These are phyloP conservation scores for Ophioninae sp. DNA, from an alignment of 2,888 invertebrate genomes.

Conservation along the genomic window DNA sequence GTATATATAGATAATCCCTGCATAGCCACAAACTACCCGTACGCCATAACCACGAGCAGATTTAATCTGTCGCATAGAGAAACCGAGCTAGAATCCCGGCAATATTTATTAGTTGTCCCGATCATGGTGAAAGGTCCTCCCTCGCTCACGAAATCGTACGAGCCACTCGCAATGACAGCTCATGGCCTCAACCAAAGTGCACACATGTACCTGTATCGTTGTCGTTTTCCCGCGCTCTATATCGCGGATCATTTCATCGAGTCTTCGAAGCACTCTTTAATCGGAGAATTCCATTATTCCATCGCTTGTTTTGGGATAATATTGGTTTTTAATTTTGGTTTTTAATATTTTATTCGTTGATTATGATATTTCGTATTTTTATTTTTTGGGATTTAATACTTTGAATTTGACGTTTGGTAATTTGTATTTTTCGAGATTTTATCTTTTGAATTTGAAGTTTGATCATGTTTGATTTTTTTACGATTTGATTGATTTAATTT, in stretches of 20 bases:
- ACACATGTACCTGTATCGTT: not conserved
- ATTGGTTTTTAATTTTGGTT: too few species aligned
- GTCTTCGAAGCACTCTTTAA: not conserved
- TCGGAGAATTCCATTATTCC: not conserved
- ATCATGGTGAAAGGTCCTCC: slow-evolving; percentile 70
- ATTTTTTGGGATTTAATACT: too few species aligned
- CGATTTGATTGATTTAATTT: too few species aligned
- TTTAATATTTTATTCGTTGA: too few species aligned
- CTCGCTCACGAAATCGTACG: slow-evolving; percentile 63
- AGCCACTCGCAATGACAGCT: slow-evolving; percentile 13
- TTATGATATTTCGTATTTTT: too few species aligned
- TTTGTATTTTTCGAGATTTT: not conserved
- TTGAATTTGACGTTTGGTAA: not conserved
- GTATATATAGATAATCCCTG: slow-evolving; percentile 13
- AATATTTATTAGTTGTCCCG: slow-evolving; percentile 67
- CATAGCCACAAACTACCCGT: slow-evolving; percentile 17
- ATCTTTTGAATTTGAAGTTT: too few species aligned
- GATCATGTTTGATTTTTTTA: too few species aligned
- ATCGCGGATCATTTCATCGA: slow-evolving; percentile 6
- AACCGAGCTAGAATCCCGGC: slow-evolving; percentile 15
- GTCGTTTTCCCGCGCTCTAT: slow-evolving; percentile 44
- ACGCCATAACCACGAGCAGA: slow-evolving; percentile 54
- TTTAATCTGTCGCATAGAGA: slow-evolving; percentile 66
- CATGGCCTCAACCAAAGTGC: slow-evolving; percentile 28
- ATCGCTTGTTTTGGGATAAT: too few species aligned